These are phyloP conservation scores for Cyphomyrus discorhynchus DNA, from an alignment of 2,113 vertebrate genomes.

Conservation along the genomic window DNA sequence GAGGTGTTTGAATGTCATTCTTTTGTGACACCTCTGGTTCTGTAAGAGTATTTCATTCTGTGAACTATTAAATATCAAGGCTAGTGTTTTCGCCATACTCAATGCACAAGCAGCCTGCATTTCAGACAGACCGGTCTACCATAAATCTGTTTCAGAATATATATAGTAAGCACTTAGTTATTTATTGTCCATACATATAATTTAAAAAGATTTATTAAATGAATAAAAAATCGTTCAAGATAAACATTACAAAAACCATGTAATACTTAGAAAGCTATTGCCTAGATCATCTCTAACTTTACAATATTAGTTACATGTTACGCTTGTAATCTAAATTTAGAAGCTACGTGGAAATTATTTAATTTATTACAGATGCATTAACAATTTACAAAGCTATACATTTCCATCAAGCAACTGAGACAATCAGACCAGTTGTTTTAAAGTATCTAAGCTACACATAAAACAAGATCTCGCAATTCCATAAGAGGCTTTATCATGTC, in stretches of 20 bases:
- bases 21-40: constrained; percentile 1
- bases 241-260: neutral
- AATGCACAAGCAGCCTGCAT: neutral
- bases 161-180: neutral
- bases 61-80: neutral
- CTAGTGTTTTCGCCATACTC: neutral
- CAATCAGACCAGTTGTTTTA: neutral
- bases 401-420: neutral
- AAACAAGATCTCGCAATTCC: constrained; percentile 12
- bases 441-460: neutral
- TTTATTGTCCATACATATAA: neutral
- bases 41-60: neutral
- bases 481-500: constrained; percentile 22
- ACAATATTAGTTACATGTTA: neutral
- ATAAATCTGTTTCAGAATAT: neutral
- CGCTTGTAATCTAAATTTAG: constrained; percentile 2
- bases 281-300: neutral
- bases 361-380: neutral
- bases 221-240: neutral
- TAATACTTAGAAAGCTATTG: neutral
- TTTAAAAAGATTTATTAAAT: neutral
- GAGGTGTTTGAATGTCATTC: constrained; percentile 17
- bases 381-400: neutral
- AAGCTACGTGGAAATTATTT: constrained; percentile 4
- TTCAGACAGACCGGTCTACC: neutral